phyloP scores from a whole-genome alignment of 2,113 vertebrate genomes.

The Bombycilla garrulus region DNA sequence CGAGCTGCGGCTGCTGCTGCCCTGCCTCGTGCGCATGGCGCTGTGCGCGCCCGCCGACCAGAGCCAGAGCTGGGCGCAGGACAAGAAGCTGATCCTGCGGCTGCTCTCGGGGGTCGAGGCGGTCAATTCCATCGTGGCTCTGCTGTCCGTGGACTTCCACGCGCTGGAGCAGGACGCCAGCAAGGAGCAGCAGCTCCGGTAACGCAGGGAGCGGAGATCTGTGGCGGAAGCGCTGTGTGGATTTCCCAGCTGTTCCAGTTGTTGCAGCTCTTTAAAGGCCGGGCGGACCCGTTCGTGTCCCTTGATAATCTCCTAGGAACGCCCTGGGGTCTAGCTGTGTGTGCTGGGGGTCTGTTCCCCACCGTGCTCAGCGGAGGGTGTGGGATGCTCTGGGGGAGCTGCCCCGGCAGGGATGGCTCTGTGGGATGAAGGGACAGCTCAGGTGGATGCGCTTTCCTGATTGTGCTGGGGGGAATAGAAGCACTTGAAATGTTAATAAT shows the following conservation, averaged over 20 bases:
- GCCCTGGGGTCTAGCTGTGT: fast-evolving
- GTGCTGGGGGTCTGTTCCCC: too few relatives aligned
- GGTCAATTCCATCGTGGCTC: constrained; percentile 94
- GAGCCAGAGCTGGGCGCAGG: constrained; percentile 95
- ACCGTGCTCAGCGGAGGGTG: background rate
- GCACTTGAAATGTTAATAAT: fast-evolving
- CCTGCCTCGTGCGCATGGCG: constrained; percentile 96
- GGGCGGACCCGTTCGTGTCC: fast-evolving
- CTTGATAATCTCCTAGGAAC: fast-evolving
- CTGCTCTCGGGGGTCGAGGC: constrained; percentile 96
- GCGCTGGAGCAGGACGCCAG: constrained; percentile 96
- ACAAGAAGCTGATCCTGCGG: constrained; percentile 96
- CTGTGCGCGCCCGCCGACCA: constrained; percentile 96
- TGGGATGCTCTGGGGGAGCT: background rate
- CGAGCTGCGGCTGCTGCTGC: constrained; percentile 90
- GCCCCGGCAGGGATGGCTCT: background rate
- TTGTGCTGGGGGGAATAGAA: background rate
- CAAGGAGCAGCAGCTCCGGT: constrained; percentile 97
- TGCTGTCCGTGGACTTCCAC: constrained; percentile 97
- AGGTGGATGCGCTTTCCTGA: fast-evolving
- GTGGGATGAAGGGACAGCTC: too few relatives aligned
- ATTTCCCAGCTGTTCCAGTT: background rate
- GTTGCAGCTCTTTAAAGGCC: too few relatives aligned
- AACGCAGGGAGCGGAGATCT: background rate
- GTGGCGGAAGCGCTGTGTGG: fast-evolving